Base-by-base conservation (phyloP, 2,888 invertebrate species). In the Yponomeuta sedellus region DNA sequence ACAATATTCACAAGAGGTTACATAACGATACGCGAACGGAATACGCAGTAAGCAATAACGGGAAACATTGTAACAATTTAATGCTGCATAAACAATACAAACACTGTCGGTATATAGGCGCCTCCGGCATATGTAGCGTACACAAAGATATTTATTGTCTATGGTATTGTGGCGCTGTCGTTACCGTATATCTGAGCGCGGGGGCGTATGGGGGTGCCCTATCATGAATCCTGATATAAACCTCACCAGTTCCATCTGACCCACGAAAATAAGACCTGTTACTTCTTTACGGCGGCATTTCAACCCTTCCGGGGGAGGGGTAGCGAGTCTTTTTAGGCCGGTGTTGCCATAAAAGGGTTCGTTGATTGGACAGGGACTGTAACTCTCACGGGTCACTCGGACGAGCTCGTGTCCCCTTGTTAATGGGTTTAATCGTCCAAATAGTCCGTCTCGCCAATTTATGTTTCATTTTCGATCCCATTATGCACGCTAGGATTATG, bases 401-500 rank as follows among this genome's bases (percentile, higher is more conserved):
- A 85, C 85, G 86, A 83, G 78, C 79, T 81, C 75, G 76, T 67
- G 68, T 59, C 66, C 61, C 80, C 81, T 81, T 84, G 90, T 90
- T 91, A 91, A 91, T 91, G 85, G 88, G 81, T 80, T 88, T 90
- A 91, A 91, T 91, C 86, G 89, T 81, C 82, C 78, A 80, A 79
- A 82, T 81, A 83, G 88, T 88, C 85, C 85, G 80, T 86, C 82
- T 81, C 76, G 75, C 77, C 85, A 85, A 90, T 90, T 91, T 91
- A 91, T 90, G 91, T 88, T 88, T 89, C 88, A 90, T 91, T 90
- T 88, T 89, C 88, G 88, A 90, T 91, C 88, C 87, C 82, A 85
- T 88, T 90, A 88, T 84, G 85, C 84, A 79, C 78, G 79, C 77
- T 68, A 66, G 89, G 88, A 88, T 89, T 88, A 89, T 83, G 78